Percentiles rank a stretch among this genome's conserved stretches.
These are phyloP conservation scores for Drosophila diplacantha DNA, from an alignment of 2,888 invertebrate species.

Conservation along the genomic window DNA sequence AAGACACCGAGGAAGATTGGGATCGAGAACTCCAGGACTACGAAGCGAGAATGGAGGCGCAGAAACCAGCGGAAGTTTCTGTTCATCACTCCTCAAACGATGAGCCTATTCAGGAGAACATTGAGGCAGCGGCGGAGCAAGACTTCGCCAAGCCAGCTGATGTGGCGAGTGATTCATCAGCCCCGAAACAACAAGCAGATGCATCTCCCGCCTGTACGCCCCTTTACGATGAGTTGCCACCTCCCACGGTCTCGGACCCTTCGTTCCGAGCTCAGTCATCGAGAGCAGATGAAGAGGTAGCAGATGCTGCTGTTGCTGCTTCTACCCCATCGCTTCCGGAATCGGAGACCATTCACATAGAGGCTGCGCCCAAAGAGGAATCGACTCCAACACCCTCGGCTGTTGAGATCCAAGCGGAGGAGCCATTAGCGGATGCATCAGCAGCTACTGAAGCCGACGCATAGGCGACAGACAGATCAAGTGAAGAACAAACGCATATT, in stretches of 20 bases:
- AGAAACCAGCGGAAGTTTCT: constrained; percentile 37
- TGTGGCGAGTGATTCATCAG: constrained; percentile 32
- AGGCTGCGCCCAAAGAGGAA: constrained; percentile 34
- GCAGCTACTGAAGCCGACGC: constrained; percentile 44
- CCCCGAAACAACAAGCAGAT: constrained; percentile 36
- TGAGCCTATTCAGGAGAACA: neutral
- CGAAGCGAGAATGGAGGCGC: constrained; percentile 64
- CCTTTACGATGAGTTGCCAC: constrained; percentile 72
- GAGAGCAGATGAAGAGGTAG: constrained; percentile 9
- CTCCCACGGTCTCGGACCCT: constrained; percentile 30
- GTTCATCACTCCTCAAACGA: neutral
- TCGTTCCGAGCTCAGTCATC: neutral
- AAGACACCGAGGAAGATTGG: constrained; percentile 77
- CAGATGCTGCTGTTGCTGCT: constrained; percentile 19
- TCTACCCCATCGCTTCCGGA: constrained; percentile 2
- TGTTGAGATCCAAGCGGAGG: constrained; percentile 18
- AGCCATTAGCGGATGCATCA: constrained; percentile 10
- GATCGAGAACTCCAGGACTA: constrained; percentile 75
- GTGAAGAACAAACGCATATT: constrained; percentile 23
- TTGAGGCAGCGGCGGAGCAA: constrained; percentile 3
- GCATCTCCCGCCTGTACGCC: constrained; percentile 67
- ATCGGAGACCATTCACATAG: constrained; percentile 17
- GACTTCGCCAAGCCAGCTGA: constrained; percentile 42
- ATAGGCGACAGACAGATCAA: constrained; percentile 42
- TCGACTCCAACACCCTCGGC: constrained; percentile 11